Percentiles rank a stretch among this genome's conserved stretches.
Conservation (phyloP, 2,888 invertebrate genomes). For the Cataglyphis livida region DNA sequence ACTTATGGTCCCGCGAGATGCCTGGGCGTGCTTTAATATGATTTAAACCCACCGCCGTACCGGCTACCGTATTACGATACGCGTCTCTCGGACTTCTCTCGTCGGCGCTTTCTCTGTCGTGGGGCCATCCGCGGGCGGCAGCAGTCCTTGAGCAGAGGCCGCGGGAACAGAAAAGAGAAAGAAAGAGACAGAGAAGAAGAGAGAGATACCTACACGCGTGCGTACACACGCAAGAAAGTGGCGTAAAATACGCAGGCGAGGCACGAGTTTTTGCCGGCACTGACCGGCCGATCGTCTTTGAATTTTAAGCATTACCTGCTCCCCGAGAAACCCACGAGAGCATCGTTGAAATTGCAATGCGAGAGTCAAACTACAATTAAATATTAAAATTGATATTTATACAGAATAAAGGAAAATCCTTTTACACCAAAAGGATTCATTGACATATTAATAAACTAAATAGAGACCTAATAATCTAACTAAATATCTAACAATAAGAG, state of each 20-base stretch:
- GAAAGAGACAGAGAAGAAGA: neutral
- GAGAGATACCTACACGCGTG: conserved; percentile 62
- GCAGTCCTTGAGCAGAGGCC: conserved; percentile 69
- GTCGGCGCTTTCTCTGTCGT: conserved; percentile 33
- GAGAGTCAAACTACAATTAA: neutral
- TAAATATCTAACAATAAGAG: neutral
- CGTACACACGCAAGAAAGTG: conserved; percentile 72
- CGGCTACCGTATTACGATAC: conserved; percentile 79
- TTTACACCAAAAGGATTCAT: neutral
- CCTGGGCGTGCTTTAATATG: conserved; percentile 79
- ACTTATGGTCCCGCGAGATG: conserved; percentile 68
- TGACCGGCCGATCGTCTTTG: conserved; percentile 60
- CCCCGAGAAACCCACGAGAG: conserved; percentile 3
- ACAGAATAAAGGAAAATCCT: too few relatives aligned
- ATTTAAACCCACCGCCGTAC: conserved; percentile 79
- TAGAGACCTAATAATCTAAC: too few relatives aligned
- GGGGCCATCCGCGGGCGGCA: conserved; percentile 55
- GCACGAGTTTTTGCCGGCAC: conserved; percentile 64
- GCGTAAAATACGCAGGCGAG: conserved; percentile 72
- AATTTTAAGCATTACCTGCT: conserved; percentile 66
- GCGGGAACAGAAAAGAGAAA: neutral
- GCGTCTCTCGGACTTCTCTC: conserved; percentile 52
- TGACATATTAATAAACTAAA: neutral
- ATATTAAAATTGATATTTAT: neutral
- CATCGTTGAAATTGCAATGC: neutral